Base-by-base conservation (phyloP, 2,113 vertebrate species). In the Rousettus leschenaultii region DNA sequence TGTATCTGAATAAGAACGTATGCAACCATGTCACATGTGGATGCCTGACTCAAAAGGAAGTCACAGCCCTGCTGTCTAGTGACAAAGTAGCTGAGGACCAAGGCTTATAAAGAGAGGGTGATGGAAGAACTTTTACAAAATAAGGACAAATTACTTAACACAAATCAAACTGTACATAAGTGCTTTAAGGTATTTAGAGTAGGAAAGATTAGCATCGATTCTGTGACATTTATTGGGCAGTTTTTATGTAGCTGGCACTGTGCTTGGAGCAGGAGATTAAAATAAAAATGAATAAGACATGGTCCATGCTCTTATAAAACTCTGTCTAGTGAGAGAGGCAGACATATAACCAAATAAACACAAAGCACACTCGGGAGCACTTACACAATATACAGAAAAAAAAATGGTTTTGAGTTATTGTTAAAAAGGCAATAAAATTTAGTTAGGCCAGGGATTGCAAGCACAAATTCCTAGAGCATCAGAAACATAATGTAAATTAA, bases 171-270 rank as follows among this genome's bases (percentile, higher is more conserved):
- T 70, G 26, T 74, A 65, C 13, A 8, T 70, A 59, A 87, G 14
- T 89, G 59, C 79, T 89, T 93, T 71, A 89, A 92, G 38, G 45
- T 95, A 94, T 96, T 94, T 89, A 57, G 82, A 84, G 35, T 61
- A 85, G 51, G 89, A 63, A 65, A 96, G 71, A 91, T 85, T 95
- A 93, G 38, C 45, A 84, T 80, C 0, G 45, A 92, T 87, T 97
- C 82, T 40, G 19, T 92, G 82, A 91, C 70, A 86, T 94, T 91
- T 95, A 83, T 75, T 88, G 85, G 80, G 43, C 38, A 90, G 75
- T 91, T 94, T 86, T 84, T 88, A 84, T 85, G 38, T 59, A 89
- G 28, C 51, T 82, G 74, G 82, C 59, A 71, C 57, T 71, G 57
- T 79, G 70, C 28, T 93, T 94, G 18, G 12, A 88, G 19, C 28